Base-by-base conservation (phyloP, 1,140 invertebrate genomes). In the Sitodiplosis mosellana region DNA sequence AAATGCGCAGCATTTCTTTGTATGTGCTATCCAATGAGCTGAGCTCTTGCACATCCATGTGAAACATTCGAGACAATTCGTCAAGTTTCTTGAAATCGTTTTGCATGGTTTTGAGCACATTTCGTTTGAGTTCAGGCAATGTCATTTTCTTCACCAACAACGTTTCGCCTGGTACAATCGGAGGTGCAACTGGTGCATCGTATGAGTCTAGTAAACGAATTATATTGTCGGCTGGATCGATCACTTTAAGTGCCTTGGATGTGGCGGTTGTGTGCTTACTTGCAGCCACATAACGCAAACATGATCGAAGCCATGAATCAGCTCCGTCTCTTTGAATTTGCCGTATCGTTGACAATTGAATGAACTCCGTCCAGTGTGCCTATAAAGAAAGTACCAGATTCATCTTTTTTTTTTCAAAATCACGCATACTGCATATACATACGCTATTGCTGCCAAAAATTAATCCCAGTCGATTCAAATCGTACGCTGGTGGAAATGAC, bases 401-500 rank as follows among this genome's bases (percentile, higher is more conserved):
- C 10, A 14, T 48, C 36, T 18, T 40, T 50, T 10, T 18, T 42
- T 33, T 12, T 38, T 42, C 27, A 27, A 27, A 3, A 27, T 27
- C 3, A 27, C 10, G 3, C 27, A 27, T 41, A 33, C 33, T 40
- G 27, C 19, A 51, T 37, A 36, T 7, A 2, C 40, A 27, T 59
- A 65, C 64, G 10, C 54, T 54, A 51, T 59, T 63, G 12, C 62
- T 59, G 49, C 59, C 56, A 10, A 72, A 54, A 15, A 71, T 62
- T 33, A 64, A 57, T 1, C 57, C 53, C 20, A 72, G 51, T 49
- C 75, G 71, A 48, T 71, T 66, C 8, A 74, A 68, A 64, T 80
- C 73, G 53, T 78, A 83, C 51, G 83, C 79, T 0, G 76, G 72
- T 12, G 84, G 83, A 34, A 88, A 63, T 21, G 78, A 74, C 17